Percentiles rank a stretch among this genome's conserved stretches.
phyloP scores from a whole-genome alignment of 2,113 vertebrate species.

The Ceyx margarethae region DNA sequence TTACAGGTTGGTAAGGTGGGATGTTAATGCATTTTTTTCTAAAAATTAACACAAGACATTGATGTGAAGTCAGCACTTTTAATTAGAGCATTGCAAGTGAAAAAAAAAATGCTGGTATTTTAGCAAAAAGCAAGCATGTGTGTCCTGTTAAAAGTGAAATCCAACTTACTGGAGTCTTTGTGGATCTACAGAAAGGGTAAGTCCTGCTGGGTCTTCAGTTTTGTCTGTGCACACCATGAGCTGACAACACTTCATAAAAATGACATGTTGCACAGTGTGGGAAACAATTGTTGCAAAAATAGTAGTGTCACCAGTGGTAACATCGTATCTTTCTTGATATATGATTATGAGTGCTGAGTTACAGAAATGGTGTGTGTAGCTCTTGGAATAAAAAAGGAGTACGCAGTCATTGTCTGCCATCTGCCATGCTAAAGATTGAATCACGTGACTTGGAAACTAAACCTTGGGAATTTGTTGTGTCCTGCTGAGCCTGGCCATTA shows the following conservation, averaged over 20 bases:
- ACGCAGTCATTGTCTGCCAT: slow-evolving; percentile 66
- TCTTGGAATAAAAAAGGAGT: neutral
- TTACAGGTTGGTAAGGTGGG: neutral
- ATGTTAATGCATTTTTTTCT: neutral
- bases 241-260: slow-evolving; percentile 28
- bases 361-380: neutral
- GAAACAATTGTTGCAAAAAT: neutral
- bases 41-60: neutral
- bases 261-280: neutral
- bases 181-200: neutral
- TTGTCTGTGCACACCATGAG: neutral
- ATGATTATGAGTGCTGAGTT: neutral
- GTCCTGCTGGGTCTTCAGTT: neutral
- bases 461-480: slow-evolving; percentile 66
- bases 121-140: neutral
- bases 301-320: neutral
- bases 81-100: neutral
- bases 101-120: neutral
- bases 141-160: neutral
- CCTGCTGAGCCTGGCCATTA: slow-evolving; percentile 69
- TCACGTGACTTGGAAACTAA: slow-evolving; percentile 61
- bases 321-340: neutral
- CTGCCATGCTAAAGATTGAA: slow-evolving; percentile 60
- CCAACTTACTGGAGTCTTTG: neutral
- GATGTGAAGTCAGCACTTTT: neutral